Evolutionary conservation across 2,888 invertebrate species (phyloP), one percentile per base, ranked within the genome.

Genomic region (Eupithecia subfuscata): DNA sequence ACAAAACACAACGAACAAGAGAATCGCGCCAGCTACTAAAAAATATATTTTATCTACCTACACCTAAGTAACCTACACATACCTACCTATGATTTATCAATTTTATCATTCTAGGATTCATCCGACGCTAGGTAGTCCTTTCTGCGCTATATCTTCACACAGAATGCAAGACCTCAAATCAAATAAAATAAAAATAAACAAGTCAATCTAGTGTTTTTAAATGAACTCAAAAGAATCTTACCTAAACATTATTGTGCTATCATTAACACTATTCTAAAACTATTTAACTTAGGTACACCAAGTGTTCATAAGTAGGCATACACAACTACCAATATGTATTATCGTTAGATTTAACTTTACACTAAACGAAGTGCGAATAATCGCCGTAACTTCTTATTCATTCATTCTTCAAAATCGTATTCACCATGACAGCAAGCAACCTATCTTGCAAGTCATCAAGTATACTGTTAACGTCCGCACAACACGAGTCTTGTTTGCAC

Each of bases 401-500:
- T 56, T 22, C 22, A 56, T 56, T 52, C n/a, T n/a, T 56, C 11
- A 56, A 9, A 11, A 56, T 56, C 11, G 11, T 25, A 45, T 22
- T 25, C 22, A 68, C 43, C 22, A 67, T n/a, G 37, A 40, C 5
- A 43, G 22, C 25, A 8, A 68, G 65, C 40, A 40, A 67, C 40
- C n/a, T 37, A 43, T 45, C 22, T 68, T 43, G 25, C 16, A 14
- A 45, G n/a, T 43, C 43, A 25, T 67, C 43, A 68, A 68, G 43
- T 37, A 69, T 63, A 71, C 75, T 68, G 60, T 63, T 34, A 52
- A 43, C 48, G 74, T 75, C 65, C 68, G 34, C 75, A 77, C 74
- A 74, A 77, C 75, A 77, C 70, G 48, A 75, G 70, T 68, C 40
- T 45, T 64, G 34, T 63, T 60, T 75, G 37, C 67, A 37, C 48